Percentiles rank a stretch among this genome's conserved stretches.
These are phyloP conservation scores for Nycticebus coucang DNA, from an alignment of 2,113 vertebrate species.

Conservation along the genomic window DNA sequence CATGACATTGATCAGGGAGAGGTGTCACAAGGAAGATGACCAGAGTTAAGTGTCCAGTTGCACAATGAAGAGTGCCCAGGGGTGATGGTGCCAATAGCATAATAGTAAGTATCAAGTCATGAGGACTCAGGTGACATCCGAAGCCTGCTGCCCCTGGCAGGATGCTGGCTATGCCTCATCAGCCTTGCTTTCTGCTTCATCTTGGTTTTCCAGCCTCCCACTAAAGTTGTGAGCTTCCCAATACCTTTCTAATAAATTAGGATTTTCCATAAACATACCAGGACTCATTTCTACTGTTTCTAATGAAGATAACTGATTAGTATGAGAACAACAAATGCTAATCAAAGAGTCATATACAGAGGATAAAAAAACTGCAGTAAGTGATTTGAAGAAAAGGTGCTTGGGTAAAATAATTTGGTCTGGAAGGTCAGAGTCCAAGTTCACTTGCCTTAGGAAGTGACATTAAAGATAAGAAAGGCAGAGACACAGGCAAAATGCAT, in stretches of 20 bases:
- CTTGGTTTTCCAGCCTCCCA: background rate
- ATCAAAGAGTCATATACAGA: background rate
- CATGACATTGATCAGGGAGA: background rate
- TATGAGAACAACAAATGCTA: background rate
- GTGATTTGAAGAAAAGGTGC: background rate
- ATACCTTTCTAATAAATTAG: background rate
- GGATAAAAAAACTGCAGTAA: background rate
- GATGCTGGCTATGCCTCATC: background rate
- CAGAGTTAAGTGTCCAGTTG: background rate
- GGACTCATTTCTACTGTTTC: background rate
- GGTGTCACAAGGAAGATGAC: background rate
- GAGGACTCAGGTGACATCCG: background rate
- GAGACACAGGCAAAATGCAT: background rate
- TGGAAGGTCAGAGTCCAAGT: background rate
- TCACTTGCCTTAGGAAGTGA: background rate
- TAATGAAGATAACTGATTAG: background rate
- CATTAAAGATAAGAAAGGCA: background rate
- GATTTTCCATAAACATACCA: background rate
- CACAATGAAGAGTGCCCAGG: no score
- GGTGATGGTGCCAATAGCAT: background rate
- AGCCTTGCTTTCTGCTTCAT: background rate
- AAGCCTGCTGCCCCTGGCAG: background rate
- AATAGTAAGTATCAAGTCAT: background rate
- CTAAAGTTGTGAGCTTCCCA: background rate
- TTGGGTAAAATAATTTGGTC: background rate